Evolutionary conservation across 2,113 vertebrate species (phyloP).

Genomic region (Microcebus ravelobensis): DNA sequence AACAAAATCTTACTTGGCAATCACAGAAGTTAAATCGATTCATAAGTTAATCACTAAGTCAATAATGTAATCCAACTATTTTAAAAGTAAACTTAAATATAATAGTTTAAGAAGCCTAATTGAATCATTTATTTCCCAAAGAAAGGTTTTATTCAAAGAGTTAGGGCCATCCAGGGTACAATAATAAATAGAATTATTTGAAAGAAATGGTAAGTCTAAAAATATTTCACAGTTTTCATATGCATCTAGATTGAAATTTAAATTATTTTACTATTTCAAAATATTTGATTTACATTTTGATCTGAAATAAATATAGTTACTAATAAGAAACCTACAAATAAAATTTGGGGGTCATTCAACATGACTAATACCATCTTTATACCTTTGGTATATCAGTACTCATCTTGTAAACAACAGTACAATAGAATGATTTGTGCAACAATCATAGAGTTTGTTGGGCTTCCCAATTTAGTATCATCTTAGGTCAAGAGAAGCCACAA

Average conservation of each 20-base stretch:
- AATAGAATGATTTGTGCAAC: not conserved
- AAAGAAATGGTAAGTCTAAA: not conserved
- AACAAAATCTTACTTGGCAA: slow-evolving; percentile 23
- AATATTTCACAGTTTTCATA: not conserved
- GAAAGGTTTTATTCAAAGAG: not conserved
- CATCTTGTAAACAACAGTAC: not conserved
- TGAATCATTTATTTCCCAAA: not conserved
- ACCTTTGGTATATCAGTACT: not conserved
- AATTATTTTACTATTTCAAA: not conserved
- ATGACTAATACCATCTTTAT: not conserved
- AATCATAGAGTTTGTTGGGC: not conserved
- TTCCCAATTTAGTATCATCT: not conserved
- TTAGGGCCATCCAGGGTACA: not conserved
- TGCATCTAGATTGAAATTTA: not conserved
- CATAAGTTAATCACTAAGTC: not conserved
- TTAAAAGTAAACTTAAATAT: slow-evolving; percentile 4
- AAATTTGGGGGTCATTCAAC: not conserved
- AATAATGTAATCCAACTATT: not conserved
- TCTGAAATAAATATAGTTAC: not conserved
- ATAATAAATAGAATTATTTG: not conserved
- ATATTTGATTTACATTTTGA: not conserved
- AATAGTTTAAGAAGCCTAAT: not conserved
- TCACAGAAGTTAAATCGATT: not conserved
- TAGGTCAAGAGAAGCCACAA: not conserved
- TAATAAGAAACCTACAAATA: not conserved